A percentile compares a stretch with the other conserved stretches of the same genome.
phyloP scores from a whole-genome alignment of 2,797 vertebrate species.

The Antennarius maculatus region DNA sequence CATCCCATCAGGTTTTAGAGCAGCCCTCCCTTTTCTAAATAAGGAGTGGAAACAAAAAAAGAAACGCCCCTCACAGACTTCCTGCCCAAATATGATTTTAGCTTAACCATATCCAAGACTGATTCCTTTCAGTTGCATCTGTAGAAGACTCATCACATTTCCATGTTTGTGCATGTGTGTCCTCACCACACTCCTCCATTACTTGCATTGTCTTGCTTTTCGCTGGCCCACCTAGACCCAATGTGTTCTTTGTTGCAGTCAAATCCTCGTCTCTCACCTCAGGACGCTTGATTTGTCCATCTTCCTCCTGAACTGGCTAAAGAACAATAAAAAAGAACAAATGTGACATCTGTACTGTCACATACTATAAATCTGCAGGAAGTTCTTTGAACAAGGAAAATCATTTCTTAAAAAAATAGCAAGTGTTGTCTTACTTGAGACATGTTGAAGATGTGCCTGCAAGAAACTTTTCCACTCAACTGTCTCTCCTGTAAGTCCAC shows the following conservation, averaged over 20 bases:
- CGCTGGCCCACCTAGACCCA: slow-evolving; percentile 79
- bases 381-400: background rate
- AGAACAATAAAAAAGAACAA: slow-evolving; percentile 3
- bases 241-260: slow-evolving; percentile 83
- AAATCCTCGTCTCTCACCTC: slow-evolving; percentile 91
- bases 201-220: slow-evolving; percentile 97
- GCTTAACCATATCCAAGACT: slow-evolving; percentile 26
- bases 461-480: slow-evolving; percentile 14
- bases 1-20: slow-evolving; percentile 1
- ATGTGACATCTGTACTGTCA: background rate
- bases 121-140: too few relatives aligned
- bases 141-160: too few relatives aligned
- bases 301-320: slow-evolving; percentile 62
- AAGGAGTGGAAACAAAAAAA: slow-evolving; percentile 80
- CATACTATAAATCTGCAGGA: background rate
- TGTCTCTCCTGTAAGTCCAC: slow-evolving; percentile 23
- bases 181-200: slow-evolving; percentile 94
- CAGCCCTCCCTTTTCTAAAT: slow-evolving; percentile 63
- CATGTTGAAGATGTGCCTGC: slow-evolving; percentile 61
- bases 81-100: slow-evolving; percentile 28
- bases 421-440: slow-evolving; percentile 72
- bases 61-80: slow-evolving; percentile 40
- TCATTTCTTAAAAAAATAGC: background rate
- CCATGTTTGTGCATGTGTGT: background rate
- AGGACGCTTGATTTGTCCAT: slow-evolving; percentile 85